Percentiles rank a stretch among this genome's conserved stretches.
These are phyloP conservation scores for Stenoptilia bipunctidactyla DNA, from an alignment of 2,888 invertebrate species.

Conservation along the genomic window DNA sequence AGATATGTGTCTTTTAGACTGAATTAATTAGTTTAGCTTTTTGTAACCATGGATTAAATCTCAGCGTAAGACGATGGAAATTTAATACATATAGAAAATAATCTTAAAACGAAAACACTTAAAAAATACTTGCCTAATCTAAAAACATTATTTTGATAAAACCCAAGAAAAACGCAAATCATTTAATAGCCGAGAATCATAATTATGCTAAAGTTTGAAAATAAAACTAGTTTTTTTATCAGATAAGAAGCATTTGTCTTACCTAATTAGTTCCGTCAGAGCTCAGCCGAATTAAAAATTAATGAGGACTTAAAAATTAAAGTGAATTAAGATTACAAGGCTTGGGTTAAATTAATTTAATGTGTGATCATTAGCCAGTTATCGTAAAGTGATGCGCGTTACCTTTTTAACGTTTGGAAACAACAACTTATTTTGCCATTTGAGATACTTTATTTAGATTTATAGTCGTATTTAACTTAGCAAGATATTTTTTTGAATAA, in stretches of 20 bases:
- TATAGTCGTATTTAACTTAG: too few relatives aligned
- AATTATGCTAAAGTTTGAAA: not conserved
- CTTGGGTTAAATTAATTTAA: conserved; percentile 29
- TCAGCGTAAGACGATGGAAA: too few relatives aligned
- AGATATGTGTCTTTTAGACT: too few relatives aligned
- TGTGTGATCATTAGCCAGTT: conserved; percentile 21
- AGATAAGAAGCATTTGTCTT: conserved; percentile 45
- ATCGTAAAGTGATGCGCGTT: conserved; percentile 16
- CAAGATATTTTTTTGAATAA: too few relatives aligned
- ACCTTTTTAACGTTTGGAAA: conserved; percentile 16
- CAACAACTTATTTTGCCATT: conserved; percentile 5
- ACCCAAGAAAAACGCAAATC: not conserved
- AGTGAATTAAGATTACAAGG: conserved; percentile 29
- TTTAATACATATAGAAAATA: too few relatives aligned
- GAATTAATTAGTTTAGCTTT: too few relatives aligned
- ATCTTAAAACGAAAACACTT: too few relatives aligned
- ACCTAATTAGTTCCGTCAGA: conserved; percentile 39
- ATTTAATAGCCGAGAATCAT: not conserved
- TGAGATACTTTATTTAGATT: too few relatives aligned
- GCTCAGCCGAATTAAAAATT: conserved; percentile 24
- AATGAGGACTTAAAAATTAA: conserved; percentile 47
- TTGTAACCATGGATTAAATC: too few relatives aligned
- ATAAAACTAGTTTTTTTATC: conserved; percentile 21
- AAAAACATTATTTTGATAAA: too few relatives aligned
- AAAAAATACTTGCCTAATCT: too few relatives aligned